phyloP scores from a whole-genome alignment of 1,140 invertebrate species.

The Drosophila bocki region DNA sequence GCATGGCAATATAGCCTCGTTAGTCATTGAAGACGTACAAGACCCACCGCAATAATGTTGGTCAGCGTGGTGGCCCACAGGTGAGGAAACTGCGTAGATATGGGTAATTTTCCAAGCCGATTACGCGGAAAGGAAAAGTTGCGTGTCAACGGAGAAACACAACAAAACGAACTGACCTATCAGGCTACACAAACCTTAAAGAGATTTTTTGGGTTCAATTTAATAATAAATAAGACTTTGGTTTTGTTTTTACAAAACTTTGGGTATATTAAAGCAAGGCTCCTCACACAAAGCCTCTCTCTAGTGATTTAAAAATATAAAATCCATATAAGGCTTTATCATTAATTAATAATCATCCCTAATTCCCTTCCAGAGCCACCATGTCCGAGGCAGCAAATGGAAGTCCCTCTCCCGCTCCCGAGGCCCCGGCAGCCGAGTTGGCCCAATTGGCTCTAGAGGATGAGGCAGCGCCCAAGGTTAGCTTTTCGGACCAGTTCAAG shows the following conservation, averaged over 20 bases:
- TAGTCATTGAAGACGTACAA: constrained; percentile 17
- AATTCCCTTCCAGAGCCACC: constrained; percentile 35
- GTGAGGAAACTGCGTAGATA: constrained; percentile 52
- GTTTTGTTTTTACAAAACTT: not conserved
- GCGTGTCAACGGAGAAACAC: not conserved
- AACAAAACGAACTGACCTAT: constrained; percentile 17
- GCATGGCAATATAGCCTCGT: constrained; percentile 1
- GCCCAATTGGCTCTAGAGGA: constrained; percentile 77
- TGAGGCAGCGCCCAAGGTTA: constrained; percentile 68
- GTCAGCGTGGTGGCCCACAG: constrained; percentile 65
- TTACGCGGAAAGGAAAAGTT: constrained; percentile 1
- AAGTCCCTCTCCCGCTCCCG: constrained; percentile 50
- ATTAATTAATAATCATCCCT: not conserved
- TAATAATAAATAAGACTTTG: not conserved
- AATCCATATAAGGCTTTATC: not conserved
- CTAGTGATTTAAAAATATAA: not conserved
- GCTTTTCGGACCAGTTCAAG: constrained; percentile 86
- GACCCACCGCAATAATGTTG: constrained; percentile 48
- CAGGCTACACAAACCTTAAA: not conserved
- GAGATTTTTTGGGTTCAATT: not conserved
- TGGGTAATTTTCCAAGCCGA: constrained; percentile 1
- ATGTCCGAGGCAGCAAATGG: constrained; percentile 81
- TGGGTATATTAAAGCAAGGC: too few species aligned
- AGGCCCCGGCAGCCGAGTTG: constrained; percentile 69
- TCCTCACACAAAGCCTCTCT: too few species aligned